Evolutionary conservation across 2,888 invertebrate species (phyloP).

Genomic region (Malthinus flaveolus): DNA sequence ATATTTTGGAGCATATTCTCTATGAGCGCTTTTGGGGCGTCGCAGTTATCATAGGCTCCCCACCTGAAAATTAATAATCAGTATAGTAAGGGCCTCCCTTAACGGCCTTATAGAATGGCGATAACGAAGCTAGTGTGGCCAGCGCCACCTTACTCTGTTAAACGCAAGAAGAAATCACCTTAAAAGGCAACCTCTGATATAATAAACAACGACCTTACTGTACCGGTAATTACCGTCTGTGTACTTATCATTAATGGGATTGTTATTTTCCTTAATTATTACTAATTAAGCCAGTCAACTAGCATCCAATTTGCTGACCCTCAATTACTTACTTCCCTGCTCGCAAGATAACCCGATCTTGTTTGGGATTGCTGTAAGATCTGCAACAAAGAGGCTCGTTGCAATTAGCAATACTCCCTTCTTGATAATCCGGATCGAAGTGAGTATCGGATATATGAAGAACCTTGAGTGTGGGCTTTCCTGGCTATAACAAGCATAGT

Average conservation of each 20-base stretch:
- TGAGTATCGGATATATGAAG: conserved; percentile 96
- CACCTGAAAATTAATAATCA: conserved; percentile 61
- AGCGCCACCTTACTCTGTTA: too few relatives aligned
- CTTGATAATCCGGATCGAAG: conserved; percentile 88
- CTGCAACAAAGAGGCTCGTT: conserved; percentile 94
- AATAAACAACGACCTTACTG: too few relatives aligned
- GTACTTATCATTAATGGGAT: too few relatives aligned
- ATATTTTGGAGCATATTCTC: conserved; percentile 90
- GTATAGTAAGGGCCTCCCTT: too few relatives aligned
- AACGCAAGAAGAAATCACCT: too few relatives aligned
- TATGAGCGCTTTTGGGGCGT: conserved; percentile 86
- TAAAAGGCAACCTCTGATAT: too few relatives aligned
- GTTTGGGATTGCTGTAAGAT: conserved; percentile 74
- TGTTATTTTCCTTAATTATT: too few relatives aligned
- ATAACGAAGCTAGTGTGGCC: too few relatives aligned
- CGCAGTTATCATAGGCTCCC: conserved; percentile 94
- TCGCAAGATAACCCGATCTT: conserved; percentile 62
- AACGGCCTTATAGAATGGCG: too few relatives aligned
- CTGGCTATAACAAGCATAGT: conserved; percentile 5
- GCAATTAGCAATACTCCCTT: conserved; percentile 88
- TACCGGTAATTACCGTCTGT: too few relatives aligned
- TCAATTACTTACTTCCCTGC: conserved; percentile 66
- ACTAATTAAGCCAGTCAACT: neutral
- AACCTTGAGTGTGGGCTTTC: conserved; percentile 71
- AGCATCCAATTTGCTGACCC: neutral